These are phyloP conservation scores for Tupaia tana DNA, from an alignment of 2,113 vertebrate species.

Conservation along the genomic window DNA sequence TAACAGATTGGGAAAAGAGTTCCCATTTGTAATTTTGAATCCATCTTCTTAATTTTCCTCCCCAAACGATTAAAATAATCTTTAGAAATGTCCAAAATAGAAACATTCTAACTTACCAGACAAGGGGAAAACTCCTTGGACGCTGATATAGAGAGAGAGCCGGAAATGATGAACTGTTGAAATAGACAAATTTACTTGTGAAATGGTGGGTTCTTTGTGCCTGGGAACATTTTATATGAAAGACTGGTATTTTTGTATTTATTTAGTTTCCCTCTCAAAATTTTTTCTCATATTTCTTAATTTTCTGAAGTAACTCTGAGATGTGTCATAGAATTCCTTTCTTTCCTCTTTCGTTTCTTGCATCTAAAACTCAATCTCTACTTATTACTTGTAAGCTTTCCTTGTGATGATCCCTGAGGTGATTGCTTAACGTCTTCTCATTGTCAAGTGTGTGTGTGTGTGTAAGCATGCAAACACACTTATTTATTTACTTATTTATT, in stretches of 20 bases:
- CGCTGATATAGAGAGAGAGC: background rate
- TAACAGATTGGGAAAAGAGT: background rate
- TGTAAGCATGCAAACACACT: no score
- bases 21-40: background rate
- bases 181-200: background rate
- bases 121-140: background rate
- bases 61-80: background rate
- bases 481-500: no score
- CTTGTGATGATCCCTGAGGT: background rate
- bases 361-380: background rate
- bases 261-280: background rate
- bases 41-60: background rate
- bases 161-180: slow-evolving; percentile 63
- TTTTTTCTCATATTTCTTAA: background rate
- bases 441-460: background rate
- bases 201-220: background rate
- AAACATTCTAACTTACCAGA: slow-evolving; percentile 56
- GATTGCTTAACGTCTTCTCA: background rate
- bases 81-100: background rate
- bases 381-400: background rate
- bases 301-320: background rate
- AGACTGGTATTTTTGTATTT: background rate
- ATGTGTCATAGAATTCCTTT: background rate
- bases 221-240: background rate
- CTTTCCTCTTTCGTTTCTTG: background rate